These are phyloP conservation scores for Antheraea yamamai DNA, from an alignment of 2,888 invertebrate species.

Conservation along the genomic window DNA sequence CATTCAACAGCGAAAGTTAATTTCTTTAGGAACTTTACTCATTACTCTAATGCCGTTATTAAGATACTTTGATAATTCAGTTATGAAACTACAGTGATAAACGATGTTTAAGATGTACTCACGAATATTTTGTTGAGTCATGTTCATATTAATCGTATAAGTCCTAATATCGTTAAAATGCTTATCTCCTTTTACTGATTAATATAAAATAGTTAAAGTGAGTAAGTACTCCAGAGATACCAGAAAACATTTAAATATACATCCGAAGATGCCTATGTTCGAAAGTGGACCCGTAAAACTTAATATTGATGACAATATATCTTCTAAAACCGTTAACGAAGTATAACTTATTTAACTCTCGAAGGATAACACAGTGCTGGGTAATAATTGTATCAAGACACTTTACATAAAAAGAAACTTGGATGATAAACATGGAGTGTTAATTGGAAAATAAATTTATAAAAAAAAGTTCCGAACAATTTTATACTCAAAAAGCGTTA, in stretches of 20 bases:
- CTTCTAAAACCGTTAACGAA: neutral
- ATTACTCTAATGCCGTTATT: slow-evolving; percentile 62
- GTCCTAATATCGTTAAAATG: neutral
- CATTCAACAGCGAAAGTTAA: slow-evolving; percentile 18
- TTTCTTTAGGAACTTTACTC: slow-evolving; percentile 49
- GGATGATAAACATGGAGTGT: neutral
- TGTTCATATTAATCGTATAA: neutral
- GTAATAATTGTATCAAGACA: neutral
- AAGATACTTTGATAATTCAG: slow-evolving; percentile 56
- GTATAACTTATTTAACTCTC: neutral
- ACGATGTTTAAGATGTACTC: slow-evolving; percentile 40
- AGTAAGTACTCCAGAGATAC: neutral
- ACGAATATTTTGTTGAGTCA: neutral
- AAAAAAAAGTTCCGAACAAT: neutral
- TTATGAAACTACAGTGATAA: slow-evolving; percentile 53
- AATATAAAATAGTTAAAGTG: slow-evolving; percentile 3
- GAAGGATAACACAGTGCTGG: neutral
- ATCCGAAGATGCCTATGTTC: neutral
- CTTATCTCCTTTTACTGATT: neutral
- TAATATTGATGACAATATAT: slow-evolving; percentile 1
- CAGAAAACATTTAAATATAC: slow-evolving; percentile 1
- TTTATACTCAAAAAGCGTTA: neutral
- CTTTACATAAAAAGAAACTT: slow-evolving; percentile 1
- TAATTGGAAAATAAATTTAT: neutral
- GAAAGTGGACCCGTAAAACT: slow-evolving; percentile 6